Percentiles rank a stretch among this genome's conserved stretches.
Evolutionary conservation across 2,888 invertebrate genomes (phyloP).

Genomic region (Phragmatobia fuliginosa): DNA sequence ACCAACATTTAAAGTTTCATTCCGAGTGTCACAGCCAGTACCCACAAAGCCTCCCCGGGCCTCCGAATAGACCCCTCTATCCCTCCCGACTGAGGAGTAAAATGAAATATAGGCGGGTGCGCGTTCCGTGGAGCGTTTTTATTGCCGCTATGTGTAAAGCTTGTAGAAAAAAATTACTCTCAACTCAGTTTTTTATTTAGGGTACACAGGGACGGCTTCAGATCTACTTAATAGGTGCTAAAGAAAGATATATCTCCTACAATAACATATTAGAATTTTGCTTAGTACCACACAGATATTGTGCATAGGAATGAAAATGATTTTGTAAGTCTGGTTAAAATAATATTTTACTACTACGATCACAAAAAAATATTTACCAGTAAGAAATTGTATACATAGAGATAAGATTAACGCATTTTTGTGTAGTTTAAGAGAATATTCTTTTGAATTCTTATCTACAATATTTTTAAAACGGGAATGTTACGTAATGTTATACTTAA

Average conservation of each 20-base stretch:
- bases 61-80: constrained; percentile 44
- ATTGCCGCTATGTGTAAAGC: constrained; percentile 81
- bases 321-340: not conserved
- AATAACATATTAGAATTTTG: not conserved
- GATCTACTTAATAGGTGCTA: constrained; percentile 33
- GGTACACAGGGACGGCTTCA: constrained; percentile 50
- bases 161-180: constrained; percentile 81
- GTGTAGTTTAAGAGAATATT: too few species aligned
- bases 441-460: too few species aligned
- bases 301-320: not conserved
- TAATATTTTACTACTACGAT: not conserved
- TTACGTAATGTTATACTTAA: not conserved
- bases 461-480: not conserved
- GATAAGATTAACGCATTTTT: too few species aligned
- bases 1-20: constrained; percentile 81
- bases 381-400: too few species aligned
- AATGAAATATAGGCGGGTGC: constrained; percentile 78
- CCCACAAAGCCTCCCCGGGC: constrained; percentile 44
- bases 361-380: too few species aligned
- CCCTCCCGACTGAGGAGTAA: constrained; percentile 63
- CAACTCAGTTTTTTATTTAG: constrained; percentile 73
- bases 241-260: not conserved
- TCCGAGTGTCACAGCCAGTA: constrained; percentile 71
- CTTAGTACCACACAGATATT: not conserved
- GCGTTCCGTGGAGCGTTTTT: constrained; percentile 74